Base-by-base conservation (phyloP, 1,140 invertebrate genomes). In the Phocides pigmalion region DNA sequence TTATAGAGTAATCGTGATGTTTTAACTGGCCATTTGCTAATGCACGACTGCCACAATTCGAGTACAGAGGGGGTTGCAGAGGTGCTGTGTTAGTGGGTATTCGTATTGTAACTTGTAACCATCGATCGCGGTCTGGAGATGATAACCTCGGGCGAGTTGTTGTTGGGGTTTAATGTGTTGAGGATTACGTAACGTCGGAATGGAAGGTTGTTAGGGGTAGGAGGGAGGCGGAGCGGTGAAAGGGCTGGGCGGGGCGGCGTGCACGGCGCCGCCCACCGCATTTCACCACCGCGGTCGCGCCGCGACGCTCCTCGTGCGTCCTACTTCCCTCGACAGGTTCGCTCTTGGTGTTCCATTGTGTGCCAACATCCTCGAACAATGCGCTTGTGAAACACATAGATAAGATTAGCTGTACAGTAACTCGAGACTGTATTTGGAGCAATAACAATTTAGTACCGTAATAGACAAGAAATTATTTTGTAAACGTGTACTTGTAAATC, bases 201-300 rank as follows among this genome's bases (percentile, higher is more conserved):
- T 68, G 64, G 81, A 76, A 75, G 81, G 82, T 84, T 74, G 73
- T 71, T 78, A 85, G 81, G 84, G 82, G 84, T 81, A 77, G 77
- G 81, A 72, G 65, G 64, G 75, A 61, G 84, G 84, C 81, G 87
- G 81, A 75, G 82, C 80, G 79, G 86, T 88, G 87, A 88, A 87
- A 87, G 88, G 84, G 88, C 84, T 87, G 83, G 88, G 88, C 88
- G 88, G 83, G 64, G 80, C 88, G 78, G 82, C 86, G 84, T 89
- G 87, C 74, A 46, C 80, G 74, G 81, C 78, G 74, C 86, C 88
- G 86, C 88, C 86, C 77, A 86, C 81, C 73, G 51, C 84, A 87
- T 90, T 90, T 89, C 87, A 88, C 85, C 87, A 89, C 84, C 85
- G 80, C 72, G 64, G 68, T 62, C 39, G 54, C 67, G 64, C 67